Evolutionary conservation across 2,888 invertebrate species (phyloP).

Genomic region (Oconnorella tubifera): DNA sequence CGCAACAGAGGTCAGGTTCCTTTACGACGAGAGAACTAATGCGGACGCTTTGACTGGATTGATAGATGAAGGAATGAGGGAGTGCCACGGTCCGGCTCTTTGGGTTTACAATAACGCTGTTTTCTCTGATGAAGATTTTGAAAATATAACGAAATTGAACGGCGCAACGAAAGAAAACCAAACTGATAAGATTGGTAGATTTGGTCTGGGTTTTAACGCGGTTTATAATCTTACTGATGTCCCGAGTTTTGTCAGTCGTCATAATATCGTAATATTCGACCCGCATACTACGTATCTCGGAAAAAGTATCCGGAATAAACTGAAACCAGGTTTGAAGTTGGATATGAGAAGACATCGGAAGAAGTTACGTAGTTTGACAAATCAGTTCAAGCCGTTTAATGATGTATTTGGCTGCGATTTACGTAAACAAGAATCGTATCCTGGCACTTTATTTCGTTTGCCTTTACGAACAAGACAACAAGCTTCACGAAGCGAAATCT

Average conservation of each 20-base stretch:
- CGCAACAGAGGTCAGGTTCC: constrained; percentile 42
- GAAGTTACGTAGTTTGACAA: constrained; percentile 35
- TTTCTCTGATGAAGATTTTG: constrained; percentile 48
- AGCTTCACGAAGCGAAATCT: constrained; percentile 44
- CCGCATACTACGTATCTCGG: constrained; percentile 46
- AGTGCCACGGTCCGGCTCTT: constrained; percentile 51
- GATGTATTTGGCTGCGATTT: constrained; percentile 43
- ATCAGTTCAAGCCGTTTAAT: constrained; percentile 47
- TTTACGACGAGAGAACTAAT: constrained; percentile 48
- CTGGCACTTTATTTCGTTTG: constrained; percentile 50
- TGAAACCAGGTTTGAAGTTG: constrained; percentile 42
- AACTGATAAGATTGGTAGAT: constrained; percentile 46
- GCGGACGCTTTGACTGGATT: constrained; percentile 37
- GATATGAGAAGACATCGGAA: constrained; percentile 36
- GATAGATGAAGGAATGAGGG: constrained; percentile 43
- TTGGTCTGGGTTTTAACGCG: constrained; percentile 51
- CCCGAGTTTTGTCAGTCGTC: constrained; percentile 48
- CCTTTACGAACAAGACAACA: constrained; percentile 46
- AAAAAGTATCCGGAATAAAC: constrained; percentile 37
- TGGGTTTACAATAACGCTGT: constrained; percentile 50
- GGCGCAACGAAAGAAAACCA: constrained; percentile 46
- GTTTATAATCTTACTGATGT: constrained; percentile 53
- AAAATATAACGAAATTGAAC: constrained; percentile 47
- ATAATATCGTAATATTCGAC: constrained; percentile 49
- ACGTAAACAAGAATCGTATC: constrained; percentile 29